phyloP scores from a whole-genome alignment of 2,113 vertebrate species.

The Gallinago jamesoni region DNA sequence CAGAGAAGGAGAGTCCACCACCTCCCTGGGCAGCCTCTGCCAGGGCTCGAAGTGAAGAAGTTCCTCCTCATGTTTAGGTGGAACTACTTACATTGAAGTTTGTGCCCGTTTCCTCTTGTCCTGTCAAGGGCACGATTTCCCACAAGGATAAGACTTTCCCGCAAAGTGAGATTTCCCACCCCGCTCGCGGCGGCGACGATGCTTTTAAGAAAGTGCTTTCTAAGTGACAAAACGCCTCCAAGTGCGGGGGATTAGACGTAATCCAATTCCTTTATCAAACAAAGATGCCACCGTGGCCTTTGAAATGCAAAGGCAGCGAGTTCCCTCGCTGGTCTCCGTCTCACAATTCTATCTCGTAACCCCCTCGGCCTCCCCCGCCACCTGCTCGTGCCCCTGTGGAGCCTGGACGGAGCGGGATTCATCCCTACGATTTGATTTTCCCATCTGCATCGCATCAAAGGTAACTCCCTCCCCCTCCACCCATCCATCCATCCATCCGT shows the following conservation, averaged over 20 bases:
- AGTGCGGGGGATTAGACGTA: constrained; percentile 40
- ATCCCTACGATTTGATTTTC: constrained; percentile 12
- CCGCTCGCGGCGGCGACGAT: accelerated
- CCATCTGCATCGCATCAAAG: constrained; percentile 45
- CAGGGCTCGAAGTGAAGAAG: too few species aligned
- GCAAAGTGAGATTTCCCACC: neutral
- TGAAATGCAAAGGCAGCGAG: constrained; percentile 15
- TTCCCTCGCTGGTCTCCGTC: constrained; percentile 13
- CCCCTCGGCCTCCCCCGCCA: neutral
- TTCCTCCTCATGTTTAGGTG: too few species aligned
- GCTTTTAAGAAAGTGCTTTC: constrained; percentile 6
- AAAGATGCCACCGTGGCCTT: constrained; percentile 54
- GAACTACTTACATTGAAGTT: too few species aligned
- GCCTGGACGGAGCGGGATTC: neutral
- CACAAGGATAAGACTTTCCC: neutral
- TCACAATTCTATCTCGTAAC: constrained; percentile 13
- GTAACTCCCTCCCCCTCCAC: neutral
- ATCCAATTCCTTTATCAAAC: constrained; percentile 65
- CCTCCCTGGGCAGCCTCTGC: too few species aligned
- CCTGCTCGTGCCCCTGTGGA: constrained; percentile 15
- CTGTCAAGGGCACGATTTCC: too few species aligned
- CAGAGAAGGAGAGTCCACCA: too few species aligned
- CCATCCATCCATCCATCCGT: neutral
- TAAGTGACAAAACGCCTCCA: constrained; percentile 45
- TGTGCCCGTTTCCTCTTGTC: too few species aligned